These are phyloP conservation scores for Magallana angulata DNA, from an alignment of 1,140 invertebrate genomes.

Conservation along the genomic window DNA sequence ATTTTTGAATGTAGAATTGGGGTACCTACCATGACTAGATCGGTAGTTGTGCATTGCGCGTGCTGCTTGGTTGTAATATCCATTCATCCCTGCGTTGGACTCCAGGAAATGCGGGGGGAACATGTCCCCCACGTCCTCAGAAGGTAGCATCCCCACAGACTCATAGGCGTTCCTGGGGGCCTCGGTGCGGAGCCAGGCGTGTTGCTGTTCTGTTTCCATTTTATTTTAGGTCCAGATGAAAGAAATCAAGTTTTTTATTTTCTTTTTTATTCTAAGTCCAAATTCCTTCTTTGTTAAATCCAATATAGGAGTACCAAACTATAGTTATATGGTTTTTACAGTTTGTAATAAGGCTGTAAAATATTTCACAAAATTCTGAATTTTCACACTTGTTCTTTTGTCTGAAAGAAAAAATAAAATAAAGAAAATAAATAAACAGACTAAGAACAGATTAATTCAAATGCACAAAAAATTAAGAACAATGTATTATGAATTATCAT, in stretches of 20 bases:
- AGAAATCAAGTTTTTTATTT: background rate
- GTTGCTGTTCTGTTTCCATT: constrained; percentile 62
- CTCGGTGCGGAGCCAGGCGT: constrained; percentile 65
- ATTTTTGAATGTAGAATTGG: background rate
- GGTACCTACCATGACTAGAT: constrained; percentile 64
- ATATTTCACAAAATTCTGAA: background rate
- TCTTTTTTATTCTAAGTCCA: background rate
- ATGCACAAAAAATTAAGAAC: no score
- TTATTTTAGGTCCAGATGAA: constrained; percentile 4
- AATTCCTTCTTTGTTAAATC: background rate
- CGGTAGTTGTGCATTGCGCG: constrained; percentile 65
- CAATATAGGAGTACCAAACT: background rate
- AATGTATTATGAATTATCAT: no score
- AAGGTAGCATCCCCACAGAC: constrained; percentile 63
- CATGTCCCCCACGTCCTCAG: constrained; percentile 72
- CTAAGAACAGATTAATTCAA: no score
- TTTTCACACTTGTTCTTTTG: background rate
- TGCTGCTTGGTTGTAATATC: constrained; percentile 61
- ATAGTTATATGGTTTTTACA: no score
- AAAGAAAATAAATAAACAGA: background rate
- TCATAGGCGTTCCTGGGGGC: constrained; percentile 59
- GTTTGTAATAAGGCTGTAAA: no score
- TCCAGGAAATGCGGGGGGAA: constrained; percentile 69
- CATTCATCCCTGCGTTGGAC: constrained; percentile 59
- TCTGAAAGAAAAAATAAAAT: background rate